Percentiles rank a stretch among this genome's conserved stretches.
phyloP scores from a whole-genome alignment of 2,888 invertebrate species.

The Horisme vitalbata region DNA sequence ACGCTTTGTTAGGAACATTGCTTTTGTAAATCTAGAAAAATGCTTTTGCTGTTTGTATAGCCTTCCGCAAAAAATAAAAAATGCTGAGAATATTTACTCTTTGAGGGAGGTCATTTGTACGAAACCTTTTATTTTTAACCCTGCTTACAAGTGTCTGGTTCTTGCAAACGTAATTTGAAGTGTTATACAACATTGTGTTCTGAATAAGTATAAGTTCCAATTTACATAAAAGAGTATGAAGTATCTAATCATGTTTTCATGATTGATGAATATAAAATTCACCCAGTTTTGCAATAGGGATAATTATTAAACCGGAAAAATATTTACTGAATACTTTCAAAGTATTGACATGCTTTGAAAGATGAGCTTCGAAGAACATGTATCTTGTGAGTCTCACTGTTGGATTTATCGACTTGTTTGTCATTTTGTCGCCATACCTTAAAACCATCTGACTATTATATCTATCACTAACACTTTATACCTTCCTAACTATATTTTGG shows the following conservation, averaged over 20 bases:
- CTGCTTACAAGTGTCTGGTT: neutral
- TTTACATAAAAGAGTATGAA: no score
- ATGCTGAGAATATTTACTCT: conserved; percentile 22
- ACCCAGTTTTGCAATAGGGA: no score
- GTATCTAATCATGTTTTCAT: no score
- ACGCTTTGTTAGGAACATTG: conserved; percentile 34
- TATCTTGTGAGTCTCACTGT: conserved; percentile 1
- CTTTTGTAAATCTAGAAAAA: conserved; percentile 32
- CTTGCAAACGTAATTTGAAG: neutral
- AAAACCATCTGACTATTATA: neutral
- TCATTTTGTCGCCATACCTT: conserved; percentile 17
- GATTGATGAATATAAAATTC: no score
- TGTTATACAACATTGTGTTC: no score
- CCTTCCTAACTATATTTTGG: neutral
- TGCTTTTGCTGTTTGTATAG: conserved; percentile 24
- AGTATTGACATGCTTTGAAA: no score
- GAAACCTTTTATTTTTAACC: conserved; percentile 15
- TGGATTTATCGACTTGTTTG: conserved; percentile 24
- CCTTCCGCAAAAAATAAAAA: conserved; percentile 16
- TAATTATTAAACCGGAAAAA: no score
- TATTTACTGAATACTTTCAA: no score
- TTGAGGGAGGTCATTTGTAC: conserved; percentile 21
- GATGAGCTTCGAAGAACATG: no score
- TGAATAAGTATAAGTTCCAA: no score
- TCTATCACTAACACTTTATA: neutral